Conservation (phyloP, 2,888 invertebrate genomes). For the Heteromyza rotundicornis region DNA sequence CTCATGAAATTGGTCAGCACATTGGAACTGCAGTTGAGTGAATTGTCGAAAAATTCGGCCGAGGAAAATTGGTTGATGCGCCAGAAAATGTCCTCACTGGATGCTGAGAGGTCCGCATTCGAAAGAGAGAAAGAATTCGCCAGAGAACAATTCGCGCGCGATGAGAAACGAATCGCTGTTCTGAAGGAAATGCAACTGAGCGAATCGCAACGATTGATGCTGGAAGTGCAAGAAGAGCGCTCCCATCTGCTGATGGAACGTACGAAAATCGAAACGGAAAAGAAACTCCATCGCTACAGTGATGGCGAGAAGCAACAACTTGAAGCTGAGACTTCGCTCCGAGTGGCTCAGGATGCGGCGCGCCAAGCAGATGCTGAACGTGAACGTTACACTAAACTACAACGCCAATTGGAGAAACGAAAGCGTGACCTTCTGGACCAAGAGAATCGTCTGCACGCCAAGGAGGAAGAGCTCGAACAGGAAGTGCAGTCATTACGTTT, state of each 20-base stretch:
- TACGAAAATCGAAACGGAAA: constrained; percentile 52
- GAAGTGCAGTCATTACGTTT: constrained; percentile 47
- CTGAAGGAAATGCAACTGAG: constrained; percentile 53
- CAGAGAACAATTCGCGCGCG: constrained; percentile 55
- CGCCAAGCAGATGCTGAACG: constrained; percentile 58
- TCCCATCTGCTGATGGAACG: constrained; percentile 48
- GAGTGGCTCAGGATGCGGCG: constrained; percentile 60
- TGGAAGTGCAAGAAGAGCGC: constrained; percentile 56
- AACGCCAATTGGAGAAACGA: constrained; percentile 56
- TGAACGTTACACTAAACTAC: constrained; percentile 53
- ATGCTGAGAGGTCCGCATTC: constrained; percentile 56
- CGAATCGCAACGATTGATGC: constrained; percentile 49
- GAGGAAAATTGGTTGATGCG: constrained; percentile 61
- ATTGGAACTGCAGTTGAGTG: constrained; percentile 54
- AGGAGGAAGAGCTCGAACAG: constrained; percentile 56
- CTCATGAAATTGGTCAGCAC: constrained; percentile 59
- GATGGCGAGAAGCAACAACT: constrained; percentile 46
- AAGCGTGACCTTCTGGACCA: constrained; percentile 55
- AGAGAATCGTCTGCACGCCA: constrained; percentile 49
- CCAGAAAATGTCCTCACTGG: constrained; percentile 57
- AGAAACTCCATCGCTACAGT: constrained; percentile 42
- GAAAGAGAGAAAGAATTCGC: constrained; percentile 56
- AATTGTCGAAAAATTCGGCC: constrained; percentile 54
- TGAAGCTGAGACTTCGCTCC: constrained; percentile 57
- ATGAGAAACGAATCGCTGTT: constrained; percentile 58